phyloP scores from a whole-genome alignment of 2,797 vertebrate species.

The Chelidonichthys spinosus region DNA sequence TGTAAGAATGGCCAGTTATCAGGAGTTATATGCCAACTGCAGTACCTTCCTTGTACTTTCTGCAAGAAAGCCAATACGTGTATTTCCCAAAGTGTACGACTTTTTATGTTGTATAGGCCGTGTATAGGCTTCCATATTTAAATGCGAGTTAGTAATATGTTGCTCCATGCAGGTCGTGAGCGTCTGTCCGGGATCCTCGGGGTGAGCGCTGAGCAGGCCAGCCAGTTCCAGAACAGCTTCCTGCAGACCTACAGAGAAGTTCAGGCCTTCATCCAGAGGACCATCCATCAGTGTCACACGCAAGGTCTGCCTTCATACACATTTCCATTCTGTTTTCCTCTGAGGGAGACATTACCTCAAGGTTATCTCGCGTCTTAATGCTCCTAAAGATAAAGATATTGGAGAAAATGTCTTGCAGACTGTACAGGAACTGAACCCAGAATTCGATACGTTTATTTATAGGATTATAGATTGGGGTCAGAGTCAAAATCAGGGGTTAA shows the following conservation, averaged over 20 bases:
- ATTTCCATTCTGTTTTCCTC: not conserved
- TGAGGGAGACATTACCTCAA: not conserved
- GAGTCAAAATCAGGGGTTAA: not conserved
- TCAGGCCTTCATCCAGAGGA: constrained; percentile 88
- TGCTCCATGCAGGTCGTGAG: constrained; percentile 83
- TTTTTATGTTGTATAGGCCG: not conserved
- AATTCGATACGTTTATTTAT: constrained; percentile 3
- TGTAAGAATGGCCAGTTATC: not conserved
- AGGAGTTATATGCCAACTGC: not conserved
- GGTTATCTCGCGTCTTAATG: not conserved
- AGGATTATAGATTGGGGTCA: not conserved
- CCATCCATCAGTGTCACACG: constrained; percentile 85
- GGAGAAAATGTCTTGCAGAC: not conserved
- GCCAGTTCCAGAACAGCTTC: constrained; percentile 89
- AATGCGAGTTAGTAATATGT: not conserved
- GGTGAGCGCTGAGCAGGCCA: constrained; percentile 85
- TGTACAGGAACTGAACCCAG: not conserved
- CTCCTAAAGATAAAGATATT: not conserved
- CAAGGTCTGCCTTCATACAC: constrained; percentile 77
- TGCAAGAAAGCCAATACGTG: not conserved
- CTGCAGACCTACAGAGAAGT: constrained; percentile 91
- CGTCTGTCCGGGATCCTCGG: constrained; percentile 90
- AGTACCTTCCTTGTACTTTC: not conserved
- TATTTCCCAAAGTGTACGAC: not conserved
- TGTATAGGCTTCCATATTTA: not conserved